Conservation (phyloP, 1,140 invertebrate species). For the Rhopalosiphum maidis region DNA sequence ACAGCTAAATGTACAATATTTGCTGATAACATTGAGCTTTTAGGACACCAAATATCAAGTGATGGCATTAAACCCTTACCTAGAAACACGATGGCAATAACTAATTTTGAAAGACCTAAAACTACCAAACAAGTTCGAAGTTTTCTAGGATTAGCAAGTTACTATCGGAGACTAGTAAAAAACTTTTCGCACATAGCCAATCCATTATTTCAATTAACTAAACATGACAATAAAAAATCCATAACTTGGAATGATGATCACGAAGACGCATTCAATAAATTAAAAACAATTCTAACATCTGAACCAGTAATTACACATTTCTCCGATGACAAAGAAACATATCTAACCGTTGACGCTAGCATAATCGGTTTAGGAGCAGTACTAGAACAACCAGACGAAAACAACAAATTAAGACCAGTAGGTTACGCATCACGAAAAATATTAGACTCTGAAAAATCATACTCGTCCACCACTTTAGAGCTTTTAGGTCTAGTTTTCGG, state of each 20-base stretch:
- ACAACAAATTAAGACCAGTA: neutral
- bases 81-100: neutral
- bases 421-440: neutral
- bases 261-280: neutral
- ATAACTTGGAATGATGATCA: neutral
- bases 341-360: neutral
- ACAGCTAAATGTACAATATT: slow-evolving; percentile 9
- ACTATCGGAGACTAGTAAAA: neutral
- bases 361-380: neutral
- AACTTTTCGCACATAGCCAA: neutral
- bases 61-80: neutral
- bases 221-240: neutral
- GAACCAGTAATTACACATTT: slow-evolving; percentile 28
- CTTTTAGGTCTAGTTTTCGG: neutral
- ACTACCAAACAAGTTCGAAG: neutral
- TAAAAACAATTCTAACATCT: neutral
- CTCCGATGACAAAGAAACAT: neutral
- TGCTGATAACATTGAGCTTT: neutral
- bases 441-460: neutral
- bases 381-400: neutral
- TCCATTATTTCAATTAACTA: neutral
- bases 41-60: slow-evolving; percentile 21
- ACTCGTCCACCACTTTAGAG: neutral
- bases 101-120: neutral
- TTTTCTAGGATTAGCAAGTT: neutral